phyloP scores from a whole-genome alignment of 2,888 invertebrate genomes.

The Stramonita haemastoma region DNA sequence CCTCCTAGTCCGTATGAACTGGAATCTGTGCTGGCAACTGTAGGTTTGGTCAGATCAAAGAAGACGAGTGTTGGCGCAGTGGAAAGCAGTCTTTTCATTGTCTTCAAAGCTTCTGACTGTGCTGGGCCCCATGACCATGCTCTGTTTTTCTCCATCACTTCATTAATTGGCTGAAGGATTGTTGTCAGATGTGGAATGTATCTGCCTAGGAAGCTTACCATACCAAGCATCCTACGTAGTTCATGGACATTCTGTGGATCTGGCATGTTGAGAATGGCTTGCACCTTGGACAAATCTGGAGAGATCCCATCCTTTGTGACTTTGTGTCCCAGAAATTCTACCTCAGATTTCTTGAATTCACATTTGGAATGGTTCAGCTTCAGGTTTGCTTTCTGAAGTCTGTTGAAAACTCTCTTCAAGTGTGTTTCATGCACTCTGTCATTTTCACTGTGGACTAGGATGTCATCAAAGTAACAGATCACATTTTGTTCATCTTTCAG shows the following conservation, averaged over 20 bases:
- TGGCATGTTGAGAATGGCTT: slow-evolving; percentile 2
- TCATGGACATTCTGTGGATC: neutral
- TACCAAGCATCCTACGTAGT: neutral
- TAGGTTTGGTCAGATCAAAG: slow-evolving; percentile 42
- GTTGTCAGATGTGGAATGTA: slow-evolving; percentile 8
- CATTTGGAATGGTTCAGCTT: neutral
- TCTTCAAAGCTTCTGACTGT: neutral
- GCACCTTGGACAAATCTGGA: neutral
- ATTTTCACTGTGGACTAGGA: neutral
- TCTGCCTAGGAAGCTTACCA: neutral
- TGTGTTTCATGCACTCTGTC: neutral
- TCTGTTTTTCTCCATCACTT: neutral
- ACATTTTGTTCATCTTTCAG: neutral
- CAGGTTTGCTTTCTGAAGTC: neutral
- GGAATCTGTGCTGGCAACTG: neutral
- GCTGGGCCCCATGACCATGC: neutral
- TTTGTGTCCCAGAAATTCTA: neutral
- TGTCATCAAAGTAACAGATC: neutral
- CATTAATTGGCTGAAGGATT: neutral
- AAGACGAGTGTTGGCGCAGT: neutral
- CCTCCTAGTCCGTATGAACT: neutral
- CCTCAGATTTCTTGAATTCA: neutral
- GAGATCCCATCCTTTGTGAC: neutral
- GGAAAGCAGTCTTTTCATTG: neutral
- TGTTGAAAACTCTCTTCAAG: neutral